Conservation (phyloP, 2,113 vertebrate species). For the Dipodomys merriami region DNA sequence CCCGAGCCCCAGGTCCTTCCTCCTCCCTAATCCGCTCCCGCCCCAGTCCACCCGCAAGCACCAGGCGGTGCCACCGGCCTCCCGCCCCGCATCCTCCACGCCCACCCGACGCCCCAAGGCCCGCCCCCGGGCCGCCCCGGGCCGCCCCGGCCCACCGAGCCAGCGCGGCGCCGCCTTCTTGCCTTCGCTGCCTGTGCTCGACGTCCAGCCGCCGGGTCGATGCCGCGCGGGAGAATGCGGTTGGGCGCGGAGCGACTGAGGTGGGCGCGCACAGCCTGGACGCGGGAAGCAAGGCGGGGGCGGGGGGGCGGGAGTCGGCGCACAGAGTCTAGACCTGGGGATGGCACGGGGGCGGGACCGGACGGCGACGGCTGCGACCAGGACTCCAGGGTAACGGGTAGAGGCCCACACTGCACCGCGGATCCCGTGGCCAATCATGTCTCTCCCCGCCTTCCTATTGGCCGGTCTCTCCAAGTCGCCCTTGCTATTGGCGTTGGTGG, state of each 20-base stretch:
- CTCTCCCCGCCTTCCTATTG: slow-evolving; percentile 40
- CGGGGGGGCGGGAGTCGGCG: too few species aligned
- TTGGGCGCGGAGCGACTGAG: too few species aligned
- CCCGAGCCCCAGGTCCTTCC: background rate
- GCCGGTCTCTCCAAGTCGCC: background rate
- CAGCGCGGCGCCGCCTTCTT: background rate
- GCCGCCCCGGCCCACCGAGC: background rate
- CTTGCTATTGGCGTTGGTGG: slow-evolving; percentile 46
- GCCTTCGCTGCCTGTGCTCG: background rate
- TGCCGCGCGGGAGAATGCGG: background rate
- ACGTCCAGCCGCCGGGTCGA: background rate
- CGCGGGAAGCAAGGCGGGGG: too few species aligned
- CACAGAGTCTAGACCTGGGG: background rate
- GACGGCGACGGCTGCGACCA: background rate
- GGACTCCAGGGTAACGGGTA: slow-evolving; percentile 69
- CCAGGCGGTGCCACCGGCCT: background rate
- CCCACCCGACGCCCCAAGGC: too few species aligned
- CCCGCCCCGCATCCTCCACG: background rate
- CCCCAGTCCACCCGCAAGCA: background rate
- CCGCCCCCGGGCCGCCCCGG: background rate
- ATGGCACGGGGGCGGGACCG: background rate
- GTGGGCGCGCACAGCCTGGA: too few species aligned
- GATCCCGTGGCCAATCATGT: background rate
- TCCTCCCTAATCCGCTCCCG: background rate
- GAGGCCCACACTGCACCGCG: slow-evolving; percentile 62